These are phyloP conservation scores for Hyperopisus bebe DNA, from an alignment of 2,113 vertebrate species.

Conservation along the genomic window DNA sequence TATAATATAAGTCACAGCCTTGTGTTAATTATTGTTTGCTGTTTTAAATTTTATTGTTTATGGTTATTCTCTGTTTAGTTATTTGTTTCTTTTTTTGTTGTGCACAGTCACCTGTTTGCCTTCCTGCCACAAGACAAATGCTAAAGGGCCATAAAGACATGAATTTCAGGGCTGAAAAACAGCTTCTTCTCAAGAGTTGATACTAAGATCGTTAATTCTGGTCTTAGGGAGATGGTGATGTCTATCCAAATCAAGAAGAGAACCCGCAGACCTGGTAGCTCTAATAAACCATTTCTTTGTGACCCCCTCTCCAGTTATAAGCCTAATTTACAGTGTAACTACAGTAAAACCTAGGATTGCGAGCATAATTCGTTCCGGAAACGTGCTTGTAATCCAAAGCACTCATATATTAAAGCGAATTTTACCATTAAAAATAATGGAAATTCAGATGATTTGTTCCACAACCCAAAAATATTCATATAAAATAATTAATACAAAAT, in stretches of 20 bases:
- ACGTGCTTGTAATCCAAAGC: no score
- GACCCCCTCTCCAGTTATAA: background rate
- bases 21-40: background rate
- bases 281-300: background rate
- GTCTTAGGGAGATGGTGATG: background rate
- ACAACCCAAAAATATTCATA: no score
- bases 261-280: background rate
- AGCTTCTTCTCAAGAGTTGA: background rate
- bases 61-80: background rate
- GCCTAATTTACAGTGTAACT: background rate
- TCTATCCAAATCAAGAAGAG: background rate
- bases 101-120: background rate
- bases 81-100: background rate
- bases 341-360: no score
- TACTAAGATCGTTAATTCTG: background rate
- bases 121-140: background rate
- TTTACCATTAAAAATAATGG: no score
- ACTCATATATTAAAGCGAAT: no score
- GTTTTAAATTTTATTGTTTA: background rate
- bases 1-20: background rate
- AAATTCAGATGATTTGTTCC: no score
- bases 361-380: no score
- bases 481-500: no score
- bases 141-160: background rate
- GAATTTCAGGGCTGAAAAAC: background rate